phyloP scores from a whole-genome alignment of 2,113 vertebrate species.

The Procapra przewalskii region DNA sequence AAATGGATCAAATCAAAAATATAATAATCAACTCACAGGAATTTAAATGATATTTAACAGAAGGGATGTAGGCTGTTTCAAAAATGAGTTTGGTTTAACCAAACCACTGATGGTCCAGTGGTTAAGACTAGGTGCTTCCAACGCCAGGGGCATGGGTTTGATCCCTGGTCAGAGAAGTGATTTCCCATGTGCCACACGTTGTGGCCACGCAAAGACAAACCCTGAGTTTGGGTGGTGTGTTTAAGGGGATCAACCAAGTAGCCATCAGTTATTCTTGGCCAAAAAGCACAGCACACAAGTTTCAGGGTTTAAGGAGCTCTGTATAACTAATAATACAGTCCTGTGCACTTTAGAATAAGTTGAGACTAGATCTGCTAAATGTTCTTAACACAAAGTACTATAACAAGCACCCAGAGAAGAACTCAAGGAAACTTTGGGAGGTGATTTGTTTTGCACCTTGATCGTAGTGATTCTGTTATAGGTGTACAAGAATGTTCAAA shows the following conservation, averaged over 20 bases:
- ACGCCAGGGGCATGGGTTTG: fast-evolving
- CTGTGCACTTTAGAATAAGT: background rate
- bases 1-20: background rate
- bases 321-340: background rate
- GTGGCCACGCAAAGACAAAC: background rate
- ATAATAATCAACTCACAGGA: background rate
- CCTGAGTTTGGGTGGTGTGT: background rate
- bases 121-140: background rate
- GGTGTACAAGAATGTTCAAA: background rate
- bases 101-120: background rate
- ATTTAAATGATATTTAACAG: background rate
- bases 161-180: background rate
- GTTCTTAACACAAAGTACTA: background rate
- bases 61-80: background rate
- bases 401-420: background rate
- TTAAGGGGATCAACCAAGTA: background rate
- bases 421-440: background rate
- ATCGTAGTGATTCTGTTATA: background rate
- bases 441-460: background rate
- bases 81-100: background rate
- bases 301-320: background rate
- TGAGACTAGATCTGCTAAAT: background rate
- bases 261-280: no score
- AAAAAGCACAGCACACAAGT: background rate
- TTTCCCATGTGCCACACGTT: fast-evolving